Evolutionary conservation across 2,888 invertebrate species (phyloP).

Genomic region (Acleris holmiana): DNA sequence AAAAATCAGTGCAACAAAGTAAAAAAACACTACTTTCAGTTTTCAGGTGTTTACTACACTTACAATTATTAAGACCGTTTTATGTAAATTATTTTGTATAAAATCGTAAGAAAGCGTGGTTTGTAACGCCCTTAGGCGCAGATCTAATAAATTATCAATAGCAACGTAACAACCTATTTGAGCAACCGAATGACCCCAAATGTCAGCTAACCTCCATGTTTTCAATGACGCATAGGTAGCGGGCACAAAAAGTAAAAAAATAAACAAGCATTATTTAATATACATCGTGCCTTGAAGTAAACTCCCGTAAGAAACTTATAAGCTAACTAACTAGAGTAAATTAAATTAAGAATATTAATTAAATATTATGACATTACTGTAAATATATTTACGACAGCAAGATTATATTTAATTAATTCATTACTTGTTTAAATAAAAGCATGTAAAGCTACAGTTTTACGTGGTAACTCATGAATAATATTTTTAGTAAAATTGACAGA

Average conservation of each 20-base stretch:
- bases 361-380: slow-evolving; percentile 6
- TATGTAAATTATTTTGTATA: slow-evolving; percentile 17
- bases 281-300: neutral
- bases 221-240: neutral
- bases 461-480: no score
- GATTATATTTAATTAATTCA: neutral
- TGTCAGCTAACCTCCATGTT: neutral
- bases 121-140: slow-evolving; percentile 7
- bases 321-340: neutral
- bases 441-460: no score
- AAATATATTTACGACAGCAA: neutral
- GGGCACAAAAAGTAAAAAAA: neutral
- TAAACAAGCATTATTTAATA: neutral
- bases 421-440: no score
- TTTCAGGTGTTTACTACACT: slow-evolving; percentile 7
- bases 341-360: slow-evolving; percentile 2
- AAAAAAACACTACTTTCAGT: slow-evolving; percentile 2
- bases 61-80: slow-evolving; percentile 9
- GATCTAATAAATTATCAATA: slow-evolving; percentile 24
- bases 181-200: slow-evolving; percentile 5
- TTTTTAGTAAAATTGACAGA: no score
- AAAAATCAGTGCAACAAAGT: neutral
- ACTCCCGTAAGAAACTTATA: neutral
- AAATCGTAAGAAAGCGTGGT: slow-evolving; percentile 15
- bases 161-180: slow-evolving; percentile 19